Evolutionary conservation across 1,140 invertebrate genomes (phyloP).

Genomic region (Polyergus mexicanus): DNA sequence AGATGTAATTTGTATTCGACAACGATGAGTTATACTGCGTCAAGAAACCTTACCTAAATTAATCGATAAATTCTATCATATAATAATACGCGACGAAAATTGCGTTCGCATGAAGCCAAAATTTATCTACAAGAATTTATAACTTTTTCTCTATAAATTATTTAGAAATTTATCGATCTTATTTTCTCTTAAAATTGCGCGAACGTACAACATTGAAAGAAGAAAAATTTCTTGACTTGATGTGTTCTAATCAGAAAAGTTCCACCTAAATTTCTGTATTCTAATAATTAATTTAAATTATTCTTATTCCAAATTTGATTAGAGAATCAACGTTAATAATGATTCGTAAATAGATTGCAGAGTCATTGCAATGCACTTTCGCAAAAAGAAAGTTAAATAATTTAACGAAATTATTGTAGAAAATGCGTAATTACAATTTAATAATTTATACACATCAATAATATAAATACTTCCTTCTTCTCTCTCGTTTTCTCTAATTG

Average conservation of each 20-base stretch:
- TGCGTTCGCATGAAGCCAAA: background rate
- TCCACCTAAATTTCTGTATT: background rate
- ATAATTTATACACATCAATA: constrained; percentile 15
- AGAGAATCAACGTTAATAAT: background rate
- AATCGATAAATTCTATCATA: constrained; percentile 59
- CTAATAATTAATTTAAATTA: background rate
- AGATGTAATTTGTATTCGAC: constrained; percentile 62
- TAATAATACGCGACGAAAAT: constrained; percentile 37
- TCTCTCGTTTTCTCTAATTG: constrained; percentile 17
- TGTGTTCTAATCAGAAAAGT: background rate
- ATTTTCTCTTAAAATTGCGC: background rate
- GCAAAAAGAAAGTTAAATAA: background rate
- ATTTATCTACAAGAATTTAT: constrained; percentile 5
- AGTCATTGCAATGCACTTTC: background rate
- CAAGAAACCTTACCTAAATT: constrained; percentile 52
- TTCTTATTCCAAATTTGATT: background rate
- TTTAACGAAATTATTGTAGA: background rate
- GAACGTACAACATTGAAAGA: background rate
- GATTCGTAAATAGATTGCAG: background rate
- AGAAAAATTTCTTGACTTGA: background rate
- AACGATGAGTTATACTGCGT: constrained; percentile 9
- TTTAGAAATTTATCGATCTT: background rate
- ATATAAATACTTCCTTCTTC: background rate
- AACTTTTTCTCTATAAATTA: too few relatives aligned
- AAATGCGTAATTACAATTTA: background rate